Conservation (phyloP, 1,140 invertebrate genomes). For the Rhopalosiphum maidis region DNA sequence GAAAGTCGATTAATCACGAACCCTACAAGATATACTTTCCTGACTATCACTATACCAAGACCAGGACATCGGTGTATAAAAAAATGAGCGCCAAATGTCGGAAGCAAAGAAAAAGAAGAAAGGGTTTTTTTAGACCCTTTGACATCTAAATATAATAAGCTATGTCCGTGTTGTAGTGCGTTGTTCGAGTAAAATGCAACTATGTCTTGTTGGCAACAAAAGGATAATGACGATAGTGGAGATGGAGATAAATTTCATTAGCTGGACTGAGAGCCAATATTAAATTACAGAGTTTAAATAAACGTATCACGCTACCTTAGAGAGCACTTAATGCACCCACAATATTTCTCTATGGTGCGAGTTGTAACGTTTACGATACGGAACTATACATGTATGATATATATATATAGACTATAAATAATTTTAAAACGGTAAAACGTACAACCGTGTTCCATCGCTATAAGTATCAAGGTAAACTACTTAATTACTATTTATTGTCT, state of each 20-base stretch:
- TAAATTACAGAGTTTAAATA: constrained; percentile 37
- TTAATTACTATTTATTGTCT: background rate
- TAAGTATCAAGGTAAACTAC: background rate
- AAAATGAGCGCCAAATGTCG: constrained; percentile 1
- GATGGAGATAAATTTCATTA: constrained; percentile 38
- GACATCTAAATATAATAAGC: constrained; percentile 1
- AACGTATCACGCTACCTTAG: background rate
- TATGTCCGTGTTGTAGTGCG: background rate
- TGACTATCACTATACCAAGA: background rate
- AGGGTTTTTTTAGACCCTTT: constrained; percentile 1
- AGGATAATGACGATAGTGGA: background rate
- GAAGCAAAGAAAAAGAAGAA: background rate
- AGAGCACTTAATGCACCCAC: background rate
- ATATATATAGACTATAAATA: background rate
- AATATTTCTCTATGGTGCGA: background rate
- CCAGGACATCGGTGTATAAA: background rate
- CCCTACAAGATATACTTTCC: background rate
- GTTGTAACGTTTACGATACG: background rate
- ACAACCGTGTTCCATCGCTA: background rate
- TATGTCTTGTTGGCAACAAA: background rate
- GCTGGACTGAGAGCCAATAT: background rate
- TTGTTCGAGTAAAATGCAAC: background rate
- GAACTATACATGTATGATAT: too few relatives aligned
- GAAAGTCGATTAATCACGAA: constrained; percentile 21
- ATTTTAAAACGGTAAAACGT: background rate